A percentile compares a stretch with the other conserved stretches of the same genome.
phyloP scores from a whole-genome alignment of 2,113 vertebrate species.

The Bos javanicus region DNA sequence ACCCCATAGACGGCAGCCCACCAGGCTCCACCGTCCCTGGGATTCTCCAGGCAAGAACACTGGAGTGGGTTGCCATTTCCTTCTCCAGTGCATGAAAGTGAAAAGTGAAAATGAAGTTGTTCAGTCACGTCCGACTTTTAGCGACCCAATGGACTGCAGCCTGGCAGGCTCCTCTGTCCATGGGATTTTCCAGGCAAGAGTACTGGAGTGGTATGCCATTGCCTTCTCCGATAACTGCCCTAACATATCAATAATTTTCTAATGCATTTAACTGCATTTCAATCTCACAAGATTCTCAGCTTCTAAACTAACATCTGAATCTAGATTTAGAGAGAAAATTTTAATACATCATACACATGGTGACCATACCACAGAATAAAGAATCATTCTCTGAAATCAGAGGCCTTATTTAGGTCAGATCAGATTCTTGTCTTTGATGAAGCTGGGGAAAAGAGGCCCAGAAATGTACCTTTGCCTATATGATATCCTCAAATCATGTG shows the following conservation, averaged over 20 bases:
- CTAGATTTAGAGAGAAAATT: background rate
- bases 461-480: background rate
- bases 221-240: background rate
- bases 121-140: too few species aligned
- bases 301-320: background rate
- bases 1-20: too few species aligned
- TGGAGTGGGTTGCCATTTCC: too few species aligned
- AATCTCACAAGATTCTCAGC: background rate
- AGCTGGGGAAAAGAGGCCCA: background rate
- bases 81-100: too few species aligned
- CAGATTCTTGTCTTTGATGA: background rate
- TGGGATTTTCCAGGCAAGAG: too few species aligned
- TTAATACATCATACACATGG: background rate
- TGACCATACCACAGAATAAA: background rate
- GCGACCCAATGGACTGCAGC: too few species aligned
- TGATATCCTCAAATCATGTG: background rate
- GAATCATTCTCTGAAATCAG: background rate
- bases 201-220: too few species aligned
- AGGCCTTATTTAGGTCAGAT: background rate
- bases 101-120: too few species aligned
- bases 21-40: too few species aligned
- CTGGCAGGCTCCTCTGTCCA: too few species aligned
- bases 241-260: background rate
- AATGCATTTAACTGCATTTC: background rate
- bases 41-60: too few species aligned